Percentiles rank a stretch among this genome's conserved stretches.
phyloP scores from a whole-genome alignment of 2,888 invertebrate species.

The Cistogaster globosa region DNA sequence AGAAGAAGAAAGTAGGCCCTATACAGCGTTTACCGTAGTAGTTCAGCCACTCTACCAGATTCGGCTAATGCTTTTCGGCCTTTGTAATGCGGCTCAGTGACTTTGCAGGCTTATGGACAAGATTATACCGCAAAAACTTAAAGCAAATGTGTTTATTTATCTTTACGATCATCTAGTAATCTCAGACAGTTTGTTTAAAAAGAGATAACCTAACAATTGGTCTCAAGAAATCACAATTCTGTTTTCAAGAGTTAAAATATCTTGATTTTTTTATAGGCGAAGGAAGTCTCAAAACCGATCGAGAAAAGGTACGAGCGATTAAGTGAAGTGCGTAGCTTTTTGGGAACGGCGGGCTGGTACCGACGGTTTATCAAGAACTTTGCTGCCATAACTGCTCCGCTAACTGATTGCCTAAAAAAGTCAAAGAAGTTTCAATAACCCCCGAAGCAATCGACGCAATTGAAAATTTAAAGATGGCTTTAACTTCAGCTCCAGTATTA shows the following conservation, averaged over 20 bases:
- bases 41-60: conserved; percentile 35
- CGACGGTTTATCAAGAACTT: conserved; percentile 40
- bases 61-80: conserved; percentile 39
- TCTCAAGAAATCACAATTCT: conserved; percentile 57
- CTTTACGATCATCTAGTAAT: conserved; percentile 62
- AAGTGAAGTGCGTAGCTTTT: conserved; percentile 46
- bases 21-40: conserved; percentile 55
- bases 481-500: neutral
- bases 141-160: conserved; percentile 50
- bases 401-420: neutral
- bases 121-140: conserved; percentile 64
- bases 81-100: conserved; percentile 55
- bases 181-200: conserved; percentile 33
- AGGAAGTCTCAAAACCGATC: conserved; percentile 43
- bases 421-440: neutral
- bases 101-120: conserved; percentile 73
- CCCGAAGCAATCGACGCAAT: neutral
- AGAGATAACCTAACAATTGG: conserved; percentile 51
- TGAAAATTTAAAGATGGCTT: neutral
- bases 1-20: conserved; percentile 36
- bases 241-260: conserved; percentile 57
- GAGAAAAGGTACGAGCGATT: conserved; percentile 32
- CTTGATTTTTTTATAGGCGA: conserved; percentile 49
- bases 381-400: neutral
- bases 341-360: conserved; percentile 58